Conservation (phyloP, 64 coral and sea anemone species). For the Platygyra sinensis region DNA sequence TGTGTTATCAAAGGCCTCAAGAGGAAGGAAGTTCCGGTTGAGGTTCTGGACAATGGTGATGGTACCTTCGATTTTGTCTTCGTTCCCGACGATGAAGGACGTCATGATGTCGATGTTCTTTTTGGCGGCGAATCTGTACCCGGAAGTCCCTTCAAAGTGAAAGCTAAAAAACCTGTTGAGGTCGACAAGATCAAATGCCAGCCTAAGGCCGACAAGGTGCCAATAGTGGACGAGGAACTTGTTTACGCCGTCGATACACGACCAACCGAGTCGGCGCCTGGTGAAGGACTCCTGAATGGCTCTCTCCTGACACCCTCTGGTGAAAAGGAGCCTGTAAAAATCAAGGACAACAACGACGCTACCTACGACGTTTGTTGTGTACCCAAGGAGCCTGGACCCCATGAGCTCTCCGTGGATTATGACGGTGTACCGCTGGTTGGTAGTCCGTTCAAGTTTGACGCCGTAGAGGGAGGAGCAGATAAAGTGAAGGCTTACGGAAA, state of each 20-base stretch:
- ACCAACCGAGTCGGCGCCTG: slow-evolving; percentile 63
- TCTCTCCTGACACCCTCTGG: slow-evolving; percentile 76
- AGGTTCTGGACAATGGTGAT: slow-evolving; percentile 88
- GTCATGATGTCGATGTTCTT: slow-evolving; percentile 89
- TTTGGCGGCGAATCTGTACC: slow-evolving; percentile 85
- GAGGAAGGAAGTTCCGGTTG: slow-evolving; percentile 83
- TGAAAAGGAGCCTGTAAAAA: slow-evolving; percentile 72
- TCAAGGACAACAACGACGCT: slow-evolving; percentile 88
- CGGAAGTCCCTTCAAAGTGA: slow-evolving; percentile 85
- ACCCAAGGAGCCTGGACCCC: slow-evolving; percentile 89
- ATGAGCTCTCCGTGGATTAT: slow-evolving; percentile 87
- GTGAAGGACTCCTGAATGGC: slow-evolving; percentile 71
- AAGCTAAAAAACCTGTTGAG: slow-evolving; percentile 70
- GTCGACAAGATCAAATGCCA: slow-evolving; percentile 91
- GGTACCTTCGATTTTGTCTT: slow-evolving; percentile 83
- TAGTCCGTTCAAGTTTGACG: slow-evolving; percentile 95
- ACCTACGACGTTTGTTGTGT: slow-evolving; percentile 88
- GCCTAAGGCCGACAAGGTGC: slow-evolving; percentile 69
- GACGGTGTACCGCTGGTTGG: slow-evolving; percentile 87
- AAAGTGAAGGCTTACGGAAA: slow-evolving; percentile 95
- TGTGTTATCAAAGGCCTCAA: slow-evolving; percentile 78
- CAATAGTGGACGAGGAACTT: slow-evolving; percentile 86
- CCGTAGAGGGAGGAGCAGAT: slow-evolving; percentile 87
- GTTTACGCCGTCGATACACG: slow-evolving; percentile 88
- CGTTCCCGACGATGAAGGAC: slow-evolving; percentile 82